Base-by-base conservation (phyloP, 2,888 invertebrate genomes). In the Sylvicola cinctus region DNA sequence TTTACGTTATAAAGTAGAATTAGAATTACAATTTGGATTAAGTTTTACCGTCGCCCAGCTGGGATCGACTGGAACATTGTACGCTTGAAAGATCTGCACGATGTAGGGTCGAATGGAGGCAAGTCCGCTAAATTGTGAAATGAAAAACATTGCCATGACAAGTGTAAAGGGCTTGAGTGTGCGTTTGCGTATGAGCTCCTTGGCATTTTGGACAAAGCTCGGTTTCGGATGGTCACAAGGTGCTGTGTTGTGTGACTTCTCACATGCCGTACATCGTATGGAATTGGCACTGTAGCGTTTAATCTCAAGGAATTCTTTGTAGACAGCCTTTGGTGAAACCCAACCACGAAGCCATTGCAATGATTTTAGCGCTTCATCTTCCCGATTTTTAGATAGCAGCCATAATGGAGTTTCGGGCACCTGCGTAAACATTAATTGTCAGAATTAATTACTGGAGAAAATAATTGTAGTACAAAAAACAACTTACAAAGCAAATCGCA, bases 331-430 rank as follows among this genome's bases (percentile, higher is more conserved):
- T 23, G 42, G 39, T 25, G 41, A 35, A 2, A 42, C 42, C 44
- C 44, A 44, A 2, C 68, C 68, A 36, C 68, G 54, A 2, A 69
- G 54, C 41, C 63, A 62, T 40, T 66, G 63, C n/a, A 68, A 51
- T 0, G 68, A 62, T 20, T 47, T 51, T 8, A 62, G 43, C 0
- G 69, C 68, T 8, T 68, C 66, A 44, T 63, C 61, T 41, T 58
- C 56, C 2, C 64, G 55, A 6, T 66, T 65, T 41, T 65, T 65
- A 0, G 67, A 65, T 37, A 68, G 42, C n/a, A 69, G 48, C 68
- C 68, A 68, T 44, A 66, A 57, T 26, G 68, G 68, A 5, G 68
- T 65, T 50, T 69, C 68, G 1, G 68, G 68, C 3, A 67, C 62
- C 66, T 66, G 20, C 8, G 4, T 20, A 20, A 49, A 25, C 46